A percentile compares a stretch with the other conserved stretches of the same genome.
Evolutionary conservation across 2,888 invertebrate species (phyloP).

Genomic region (Epicampocera succincta): DNA sequence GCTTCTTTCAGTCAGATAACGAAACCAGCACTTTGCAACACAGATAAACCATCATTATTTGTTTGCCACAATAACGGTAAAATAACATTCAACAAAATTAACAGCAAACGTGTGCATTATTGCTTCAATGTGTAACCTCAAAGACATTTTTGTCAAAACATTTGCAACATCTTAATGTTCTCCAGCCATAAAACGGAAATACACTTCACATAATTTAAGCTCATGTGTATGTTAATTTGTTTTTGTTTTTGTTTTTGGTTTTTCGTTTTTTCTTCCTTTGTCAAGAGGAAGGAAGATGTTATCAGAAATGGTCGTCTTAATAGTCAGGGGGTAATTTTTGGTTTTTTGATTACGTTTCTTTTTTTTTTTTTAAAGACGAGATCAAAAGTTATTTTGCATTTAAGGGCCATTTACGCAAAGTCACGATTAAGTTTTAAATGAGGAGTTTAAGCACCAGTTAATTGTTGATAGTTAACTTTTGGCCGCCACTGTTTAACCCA

Average conservation of each 20-base stretch:
- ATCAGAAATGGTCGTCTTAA: too few relatives aligned
- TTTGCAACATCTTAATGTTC: conserved; percentile 37
- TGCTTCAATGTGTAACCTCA: conserved; percentile 52
- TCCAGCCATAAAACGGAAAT: background rate
- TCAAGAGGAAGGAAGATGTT: too few relatives aligned
- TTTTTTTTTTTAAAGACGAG: too few relatives aligned
- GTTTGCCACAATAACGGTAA: conserved; percentile 44
- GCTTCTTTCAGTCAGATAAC: conserved; percentile 78
- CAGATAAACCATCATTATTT: conserved; percentile 63
- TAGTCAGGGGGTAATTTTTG: too few relatives aligned
- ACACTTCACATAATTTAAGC: conserved; percentile 11
- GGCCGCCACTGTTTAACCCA: too few relatives aligned
- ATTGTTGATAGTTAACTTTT: too few relatives aligned
- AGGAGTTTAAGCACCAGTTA: too few relatives aligned
- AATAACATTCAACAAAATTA: conserved; percentile 51
- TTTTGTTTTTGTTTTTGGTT: background rate
- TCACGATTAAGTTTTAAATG: too few relatives aligned
- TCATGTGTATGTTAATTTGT: background rate
- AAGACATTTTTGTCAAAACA: conserved; percentile 54
- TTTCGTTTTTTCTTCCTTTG: too few relatives aligned
- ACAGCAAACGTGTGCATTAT: conserved; percentile 62
- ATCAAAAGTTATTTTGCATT: too few relatives aligned
- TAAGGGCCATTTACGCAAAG: too few relatives aligned
- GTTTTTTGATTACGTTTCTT: too few relatives aligned
- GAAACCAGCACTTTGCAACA: conserved; percentile 69